Evolutionary conservation across 2,888 invertebrate genomes (phyloP).

Genomic region (Hydrotaea diabolus): DNA sequence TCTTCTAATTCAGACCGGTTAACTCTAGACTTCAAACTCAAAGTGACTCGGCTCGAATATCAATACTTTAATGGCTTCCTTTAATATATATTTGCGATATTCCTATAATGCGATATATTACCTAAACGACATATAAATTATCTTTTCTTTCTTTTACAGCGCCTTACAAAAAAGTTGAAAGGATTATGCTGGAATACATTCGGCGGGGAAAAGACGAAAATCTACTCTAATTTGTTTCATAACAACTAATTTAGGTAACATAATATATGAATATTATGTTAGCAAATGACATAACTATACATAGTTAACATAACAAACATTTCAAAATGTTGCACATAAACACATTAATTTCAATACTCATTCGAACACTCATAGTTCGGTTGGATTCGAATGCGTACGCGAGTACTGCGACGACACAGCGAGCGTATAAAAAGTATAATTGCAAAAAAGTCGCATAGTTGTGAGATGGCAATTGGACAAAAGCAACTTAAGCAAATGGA

Average conservation of each 20-base stretch:
- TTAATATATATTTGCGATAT: too few species aligned
- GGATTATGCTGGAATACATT: too few species aligned
- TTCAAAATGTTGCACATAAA: conserved; percentile 65
- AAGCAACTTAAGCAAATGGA: not conserved
- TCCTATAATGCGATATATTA: too few species aligned
- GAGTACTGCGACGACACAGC: too few species aligned
- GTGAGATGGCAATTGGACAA: not conserved
- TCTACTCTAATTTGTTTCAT: conserved; percentile 63
- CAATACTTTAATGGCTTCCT: too few species aligned
- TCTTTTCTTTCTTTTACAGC: too few species aligned
- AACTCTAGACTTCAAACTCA: too few species aligned
- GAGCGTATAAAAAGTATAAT: conserved; percentile 27
- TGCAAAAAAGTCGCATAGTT: conserved; percentile 20
- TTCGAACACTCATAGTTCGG: not conserved
- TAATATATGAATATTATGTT: conserved; percentile 67
- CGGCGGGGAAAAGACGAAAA: conserved; percentile 3
- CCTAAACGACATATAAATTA: too few species aligned
- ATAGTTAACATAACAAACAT: conserved; percentile 67
- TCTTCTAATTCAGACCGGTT: too few species aligned
- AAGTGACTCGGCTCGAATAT: too few species aligned
- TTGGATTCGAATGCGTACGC: too few species aligned
- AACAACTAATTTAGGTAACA: conserved; percentile 65
- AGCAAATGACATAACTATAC: conserved; percentile 65
- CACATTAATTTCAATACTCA: conserved; percentile 63
- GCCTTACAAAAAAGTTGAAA: too few species aligned